phyloP scores from a whole-genome alignment of 64 coral and sea anemone species.

The Porites lutea region DNA sequence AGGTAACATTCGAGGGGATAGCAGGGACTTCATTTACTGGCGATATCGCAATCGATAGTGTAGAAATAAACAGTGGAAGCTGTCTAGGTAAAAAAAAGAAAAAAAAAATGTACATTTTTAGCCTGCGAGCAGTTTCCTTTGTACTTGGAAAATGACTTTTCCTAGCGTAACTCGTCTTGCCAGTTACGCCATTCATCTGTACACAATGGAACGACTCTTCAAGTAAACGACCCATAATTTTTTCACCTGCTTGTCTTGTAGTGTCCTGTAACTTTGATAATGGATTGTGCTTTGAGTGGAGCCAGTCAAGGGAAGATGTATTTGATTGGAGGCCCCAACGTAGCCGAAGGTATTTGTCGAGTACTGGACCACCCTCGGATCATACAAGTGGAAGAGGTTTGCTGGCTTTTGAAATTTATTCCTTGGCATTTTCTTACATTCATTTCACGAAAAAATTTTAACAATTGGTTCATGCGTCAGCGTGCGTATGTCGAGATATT shows the following conservation, averaged over 20 bases:
- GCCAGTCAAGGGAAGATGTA: slow-evolving; percentile 46
- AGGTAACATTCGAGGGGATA: slow-evolving; percentile 85
- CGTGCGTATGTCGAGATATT: too few species aligned
- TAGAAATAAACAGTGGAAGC: slow-evolving; percentile 61
- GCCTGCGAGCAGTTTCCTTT: too few species aligned
- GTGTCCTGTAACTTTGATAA: slow-evolving; percentile 73
- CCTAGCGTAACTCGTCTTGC: too few species aligned
- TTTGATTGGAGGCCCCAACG: slow-evolving; percentile 77
- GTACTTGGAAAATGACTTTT: too few species aligned
- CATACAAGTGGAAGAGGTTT: slow-evolving; percentile 32
- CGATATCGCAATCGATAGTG: slow-evolving; percentile 84
- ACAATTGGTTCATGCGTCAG: too few species aligned
- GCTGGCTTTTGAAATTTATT: not conserved
- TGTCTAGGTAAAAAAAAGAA: slow-evolving; percentile 68
- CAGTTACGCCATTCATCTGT: not conserved
- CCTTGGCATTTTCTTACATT: too few species aligned
- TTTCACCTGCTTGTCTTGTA: not conserved
- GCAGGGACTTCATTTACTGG: slow-evolving; percentile 65
- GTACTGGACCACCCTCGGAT: slow-evolving; percentile 66
- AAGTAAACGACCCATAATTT: not conserved
- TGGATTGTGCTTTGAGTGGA: slow-evolving; percentile 62
- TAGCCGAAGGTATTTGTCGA: slow-evolving; percentile 37
- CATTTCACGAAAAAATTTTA: too few species aligned
- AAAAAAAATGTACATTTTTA: too few species aligned
- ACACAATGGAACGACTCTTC: not conserved